Percentiles rank a stretch among this genome's conserved stretches.
Evolutionary conservation across 2,113 vertebrate genomes (phyloP).

Genomic region (Prunella himalayana): DNA sequence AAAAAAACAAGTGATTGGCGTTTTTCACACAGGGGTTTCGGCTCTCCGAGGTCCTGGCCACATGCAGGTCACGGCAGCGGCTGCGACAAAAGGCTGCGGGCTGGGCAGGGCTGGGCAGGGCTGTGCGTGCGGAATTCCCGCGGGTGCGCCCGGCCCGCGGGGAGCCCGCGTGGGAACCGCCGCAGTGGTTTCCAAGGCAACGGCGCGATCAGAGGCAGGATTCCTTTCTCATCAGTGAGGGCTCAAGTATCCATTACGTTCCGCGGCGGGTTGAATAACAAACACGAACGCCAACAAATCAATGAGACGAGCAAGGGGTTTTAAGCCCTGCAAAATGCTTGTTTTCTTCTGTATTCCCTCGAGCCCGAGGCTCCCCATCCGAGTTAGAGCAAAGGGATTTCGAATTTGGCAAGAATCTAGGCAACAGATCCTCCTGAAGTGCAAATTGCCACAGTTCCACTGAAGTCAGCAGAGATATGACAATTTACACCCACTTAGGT

Average conservation of each 20-base stretch:
- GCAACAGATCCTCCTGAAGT: conserved; percentile 56
- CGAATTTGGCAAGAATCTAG: conserved; percentile 29
- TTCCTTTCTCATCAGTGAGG: background rate
- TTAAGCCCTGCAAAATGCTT: background rate
- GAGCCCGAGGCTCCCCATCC: conserved; percentile 38
- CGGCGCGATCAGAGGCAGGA: background rate
- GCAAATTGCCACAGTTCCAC: conserved; percentile 57
- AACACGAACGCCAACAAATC: background rate
- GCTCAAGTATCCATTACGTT: background rate
- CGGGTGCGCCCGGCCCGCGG: background rate
- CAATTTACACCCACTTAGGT: conserved; percentile 67
- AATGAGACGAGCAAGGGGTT: background rate
- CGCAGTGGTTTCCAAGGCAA: conserved; percentile 24
- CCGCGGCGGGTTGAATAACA: background rate
- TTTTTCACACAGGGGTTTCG: too few relatives aligned
- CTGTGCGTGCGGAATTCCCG: background rate
- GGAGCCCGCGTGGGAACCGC: background rate
- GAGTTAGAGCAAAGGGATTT: conserved; percentile 30
- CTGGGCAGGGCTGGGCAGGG: background rate
- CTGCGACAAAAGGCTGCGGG: background rate
- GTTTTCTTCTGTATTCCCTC: background rate
- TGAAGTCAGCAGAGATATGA: conserved; percentile 58
- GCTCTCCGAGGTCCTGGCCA: background rate
- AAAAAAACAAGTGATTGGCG: too few relatives aligned
- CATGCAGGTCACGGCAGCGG: rapidly evolving